phyloP scores from a whole-genome alignment of 2,797 vertebrate species.

The Clarias fuscus region DNA sequence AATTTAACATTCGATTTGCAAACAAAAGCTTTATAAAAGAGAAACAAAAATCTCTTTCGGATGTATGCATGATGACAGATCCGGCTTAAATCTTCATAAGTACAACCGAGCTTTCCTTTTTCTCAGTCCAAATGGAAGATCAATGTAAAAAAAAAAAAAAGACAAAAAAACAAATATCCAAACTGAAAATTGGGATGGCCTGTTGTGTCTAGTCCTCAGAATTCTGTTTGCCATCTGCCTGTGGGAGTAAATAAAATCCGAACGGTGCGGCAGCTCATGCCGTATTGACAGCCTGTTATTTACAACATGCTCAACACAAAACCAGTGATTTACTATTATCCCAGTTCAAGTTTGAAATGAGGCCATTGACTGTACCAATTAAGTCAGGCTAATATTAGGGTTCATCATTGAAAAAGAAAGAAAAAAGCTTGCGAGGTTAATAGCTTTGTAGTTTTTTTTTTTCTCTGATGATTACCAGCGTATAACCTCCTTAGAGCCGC shows the following conservation, averaged over 20 bases:
- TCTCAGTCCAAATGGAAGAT: neutral
- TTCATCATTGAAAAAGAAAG: conserved; percentile 2
- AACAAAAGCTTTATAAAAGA: conserved; percentile 49
- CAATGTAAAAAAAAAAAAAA: neutral
- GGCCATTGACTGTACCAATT: conserved; percentile 68
- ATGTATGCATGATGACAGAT: conserved; percentile 21
- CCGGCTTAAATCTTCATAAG: conserved; percentile 15
- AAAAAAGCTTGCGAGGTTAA: conserved; percentile 66
- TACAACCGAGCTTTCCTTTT: neutral
- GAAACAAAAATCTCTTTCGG: conserved; percentile 53
- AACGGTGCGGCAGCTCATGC: neutral
- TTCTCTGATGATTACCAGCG: conserved; percentile 65
- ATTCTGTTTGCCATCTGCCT: conserved; percentile 8
- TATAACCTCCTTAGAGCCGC: conserved; percentile 55
- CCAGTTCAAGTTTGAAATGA: conserved; percentile 61
- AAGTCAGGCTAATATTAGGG: conserved; percentile 71
- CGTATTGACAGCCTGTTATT: conserved; percentile 29
- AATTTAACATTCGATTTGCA: conserved; percentile 45
- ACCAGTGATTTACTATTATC: conserved; percentile 49
- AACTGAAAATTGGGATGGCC: neutral
- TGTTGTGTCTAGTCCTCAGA: conserved; percentile 9
- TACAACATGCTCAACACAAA: neutral
- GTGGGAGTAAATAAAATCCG: conserved; percentile 19
- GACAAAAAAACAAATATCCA: neutral
- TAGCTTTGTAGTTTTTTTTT: conserved; percentile 66